Conservation (phyloP, 1,140 invertebrate genomes). For the Drosophila repleta region DNA sequence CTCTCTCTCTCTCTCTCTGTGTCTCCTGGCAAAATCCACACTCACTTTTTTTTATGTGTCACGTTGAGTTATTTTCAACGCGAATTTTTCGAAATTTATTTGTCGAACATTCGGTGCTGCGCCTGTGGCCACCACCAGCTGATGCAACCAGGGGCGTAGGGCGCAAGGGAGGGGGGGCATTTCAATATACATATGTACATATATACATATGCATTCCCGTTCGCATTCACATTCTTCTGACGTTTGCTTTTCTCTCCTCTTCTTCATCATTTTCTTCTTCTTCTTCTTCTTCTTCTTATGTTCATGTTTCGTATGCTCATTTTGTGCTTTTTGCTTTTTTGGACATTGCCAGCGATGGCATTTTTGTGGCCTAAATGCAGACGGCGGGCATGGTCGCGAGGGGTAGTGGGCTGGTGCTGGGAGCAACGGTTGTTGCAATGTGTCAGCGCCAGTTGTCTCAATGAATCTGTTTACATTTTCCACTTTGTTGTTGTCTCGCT, state of each 20-base stretch:
- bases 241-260: slow-evolving; percentile 28
- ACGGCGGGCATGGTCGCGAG: slow-evolving; percentile 14
- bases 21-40: slow-evolving; percentile 7
- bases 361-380: slow-evolving; percentile 78
- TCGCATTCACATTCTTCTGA: slow-evolving; percentile 51
- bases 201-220: slow-evolving; percentile 53
- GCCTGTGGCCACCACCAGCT: slow-evolving; percentile 21
- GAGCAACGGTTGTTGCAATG: slow-evolving; percentile 50
- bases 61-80: slow-evolving; percentile 77
- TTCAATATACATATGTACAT: slow-evolving; percentile 30
- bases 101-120: slow-evolving; percentile 68
- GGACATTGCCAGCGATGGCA: slow-evolving; percentile 75
- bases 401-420: not conserved
- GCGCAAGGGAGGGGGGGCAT: not conserved
- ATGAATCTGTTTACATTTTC: slow-evolving; percentile 78
- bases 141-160: not conserved
- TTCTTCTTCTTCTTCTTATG: slow-evolving; percentile 20
- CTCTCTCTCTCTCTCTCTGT: not conserved
- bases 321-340: slow-evolving; percentile 66
- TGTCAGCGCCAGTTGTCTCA: slow-evolving; percentile 75
- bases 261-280: too few species aligned
- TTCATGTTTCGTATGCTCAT: slow-evolving; percentile 31
- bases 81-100: slow-evolving; percentile 74
- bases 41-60: slow-evolving; percentile 58
- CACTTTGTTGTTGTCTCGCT: slow-evolving; percentile 35